Percentiles rank a stretch among this genome's conserved stretches.
These are phyloP conservation scores for Lepidurus packardi DNA, from an alignment of 1,140 invertebrate species.

Conservation along the genomic window DNA sequence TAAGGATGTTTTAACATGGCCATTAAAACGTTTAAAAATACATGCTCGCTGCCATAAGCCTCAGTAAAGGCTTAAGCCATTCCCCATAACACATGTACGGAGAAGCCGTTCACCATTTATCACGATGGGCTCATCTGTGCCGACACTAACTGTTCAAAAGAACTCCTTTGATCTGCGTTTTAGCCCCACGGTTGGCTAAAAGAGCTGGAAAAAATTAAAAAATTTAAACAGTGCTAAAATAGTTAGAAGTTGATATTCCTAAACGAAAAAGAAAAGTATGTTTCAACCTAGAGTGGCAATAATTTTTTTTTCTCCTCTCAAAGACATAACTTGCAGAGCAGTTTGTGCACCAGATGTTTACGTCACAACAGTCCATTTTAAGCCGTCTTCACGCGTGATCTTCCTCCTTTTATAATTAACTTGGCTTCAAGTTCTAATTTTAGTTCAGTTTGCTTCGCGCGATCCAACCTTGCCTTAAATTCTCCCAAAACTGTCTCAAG, in stretches of 20 bases:
- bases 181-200: background rate
- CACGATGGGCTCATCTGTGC: background rate
- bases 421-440: slow-evolving; percentile 10
- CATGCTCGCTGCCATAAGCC: background rate
- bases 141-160: background rate
- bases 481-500: background rate
- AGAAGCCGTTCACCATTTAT: background rate
- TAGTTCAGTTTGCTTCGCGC: background rate
- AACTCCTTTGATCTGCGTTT: background rate
- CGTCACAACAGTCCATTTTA: background rate
- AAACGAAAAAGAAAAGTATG: too few species aligned
- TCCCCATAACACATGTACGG: background rate
- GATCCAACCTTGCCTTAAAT: background rate
- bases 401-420: slow-evolving; percentile 5
- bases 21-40: slow-evolving; percentile 1
- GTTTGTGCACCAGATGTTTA: background rate
- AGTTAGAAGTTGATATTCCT: too few species aligned
- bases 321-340: background rate
- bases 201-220: background rate
- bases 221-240: background rate
- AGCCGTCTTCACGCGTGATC: background rate
- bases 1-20: background rate
- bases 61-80: background rate
- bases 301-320: background rate
- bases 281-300: too few species aligned